Percentiles rank a stretch among this genome's conserved stretches.
Conservation (phyloP, 2,797 vertebrate species). For the Mus caroli region DNA sequence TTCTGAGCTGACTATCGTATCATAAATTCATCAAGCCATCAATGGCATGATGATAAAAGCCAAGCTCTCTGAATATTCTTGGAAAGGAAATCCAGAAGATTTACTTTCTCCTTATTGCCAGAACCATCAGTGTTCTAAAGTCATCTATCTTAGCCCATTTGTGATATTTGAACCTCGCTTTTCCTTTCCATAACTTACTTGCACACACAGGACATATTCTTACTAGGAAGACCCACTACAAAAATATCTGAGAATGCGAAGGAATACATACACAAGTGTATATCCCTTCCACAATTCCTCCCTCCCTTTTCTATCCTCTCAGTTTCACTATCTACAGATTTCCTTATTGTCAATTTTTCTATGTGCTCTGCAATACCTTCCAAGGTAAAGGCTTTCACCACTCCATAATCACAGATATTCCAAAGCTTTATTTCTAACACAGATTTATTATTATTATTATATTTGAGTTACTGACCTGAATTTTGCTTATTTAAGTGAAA, state of each 20-base stretch:
- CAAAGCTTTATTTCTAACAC: background rate
- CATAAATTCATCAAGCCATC: slow-evolving; percentile 16
- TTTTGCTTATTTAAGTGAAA: slow-evolving; percentile 19
- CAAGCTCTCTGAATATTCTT: background rate
- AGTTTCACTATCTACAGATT: background rate
- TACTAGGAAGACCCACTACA: background rate
- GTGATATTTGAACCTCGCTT: background rate
- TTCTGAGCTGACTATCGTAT: background rate
- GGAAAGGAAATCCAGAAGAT: background rate
- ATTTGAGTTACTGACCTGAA: background rate
- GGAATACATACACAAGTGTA: background rate
- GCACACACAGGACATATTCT: background rate
- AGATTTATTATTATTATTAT: background rate
- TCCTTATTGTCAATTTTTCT: background rate
- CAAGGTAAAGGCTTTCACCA: background rate
- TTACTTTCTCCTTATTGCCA: slow-evolving; percentile 24
- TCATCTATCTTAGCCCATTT: slow-evolving; percentile 7
- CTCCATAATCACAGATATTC: background rate
- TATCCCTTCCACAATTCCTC: background rate
- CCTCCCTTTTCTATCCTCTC: background rate
- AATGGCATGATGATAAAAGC: background rate
- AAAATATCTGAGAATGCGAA: slow-evolving; percentile 22
- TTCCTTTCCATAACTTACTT: background rate
- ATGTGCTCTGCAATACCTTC: background rate
- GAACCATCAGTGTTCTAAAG: background rate